Conservation (phyloP, 2,888 invertebrate species). For the Didymodactylos carnosus region DNA sequence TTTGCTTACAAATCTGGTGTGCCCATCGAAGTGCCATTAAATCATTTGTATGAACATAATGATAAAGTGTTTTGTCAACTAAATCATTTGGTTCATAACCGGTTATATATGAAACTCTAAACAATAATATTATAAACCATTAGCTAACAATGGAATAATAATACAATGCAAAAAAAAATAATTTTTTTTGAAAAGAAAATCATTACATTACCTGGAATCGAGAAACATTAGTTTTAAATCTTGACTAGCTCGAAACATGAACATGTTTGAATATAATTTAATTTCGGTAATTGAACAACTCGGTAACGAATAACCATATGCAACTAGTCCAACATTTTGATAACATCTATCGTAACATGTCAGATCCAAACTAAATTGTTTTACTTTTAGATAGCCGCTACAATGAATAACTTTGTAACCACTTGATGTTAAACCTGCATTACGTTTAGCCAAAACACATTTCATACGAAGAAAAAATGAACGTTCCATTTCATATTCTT, state of each 20-base stretch:
- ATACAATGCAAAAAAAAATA: too few species aligned
- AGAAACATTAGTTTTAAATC: conserved; percentile 82
- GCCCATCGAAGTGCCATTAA: conserved; percentile 64
- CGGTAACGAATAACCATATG: conserved; percentile 74
- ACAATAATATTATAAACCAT: background rate
- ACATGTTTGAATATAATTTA: conserved; percentile 87
- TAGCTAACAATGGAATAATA: too few species aligned
- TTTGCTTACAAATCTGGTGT: conserved; percentile 71
- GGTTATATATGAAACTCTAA: conserved; percentile 70
- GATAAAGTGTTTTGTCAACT: conserved; percentile 85
- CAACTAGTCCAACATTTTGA: conserved; percentile 70
- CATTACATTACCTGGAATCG: conserved; percentile 57
- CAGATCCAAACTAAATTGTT: conserved; percentile 38
- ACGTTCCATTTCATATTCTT: conserved; percentile 64
- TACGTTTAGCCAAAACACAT: conserved; percentile 83
- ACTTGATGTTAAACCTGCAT: conserved; percentile 76
- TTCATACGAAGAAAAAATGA: conserved; percentile 90
- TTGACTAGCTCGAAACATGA: conserved; percentile 86
- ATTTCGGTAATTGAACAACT: conserved; percentile 88
- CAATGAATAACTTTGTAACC: conserved; percentile 97
- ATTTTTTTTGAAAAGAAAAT: background rate
- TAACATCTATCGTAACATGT: conserved; percentile 43
- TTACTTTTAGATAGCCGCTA: conserved; percentile 78
- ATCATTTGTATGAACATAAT: conserved; percentile 79
- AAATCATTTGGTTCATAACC: conserved; percentile 92